Evolutionary conservation across 2,797 vertebrate species (phyloP).

Genomic region (Pseudopleuronectes americanus): DNA sequence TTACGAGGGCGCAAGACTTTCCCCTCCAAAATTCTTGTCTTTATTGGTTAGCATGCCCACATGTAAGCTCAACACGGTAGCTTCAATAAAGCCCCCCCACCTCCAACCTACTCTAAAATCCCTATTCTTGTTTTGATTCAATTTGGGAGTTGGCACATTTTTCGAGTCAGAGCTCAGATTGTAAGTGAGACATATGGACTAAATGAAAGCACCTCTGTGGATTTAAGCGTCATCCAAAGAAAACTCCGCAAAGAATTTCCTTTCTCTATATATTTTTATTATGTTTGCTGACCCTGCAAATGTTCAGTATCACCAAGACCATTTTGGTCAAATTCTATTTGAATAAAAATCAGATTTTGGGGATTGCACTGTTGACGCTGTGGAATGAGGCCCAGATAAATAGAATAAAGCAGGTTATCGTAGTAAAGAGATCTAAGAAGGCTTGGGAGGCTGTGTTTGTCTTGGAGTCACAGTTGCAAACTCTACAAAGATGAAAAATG

Average conservation of each 20-base stretch:
- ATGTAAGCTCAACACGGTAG: constrained; percentile 29
- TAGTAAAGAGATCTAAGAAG: constrained; percentile 17
- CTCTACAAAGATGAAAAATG: constrained; percentile 7
- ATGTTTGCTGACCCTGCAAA: constrained; percentile 16
- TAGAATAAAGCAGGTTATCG: constrained; percentile 18
- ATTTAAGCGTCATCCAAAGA: constrained; percentile 24
- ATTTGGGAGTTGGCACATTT: constrained; percentile 19
- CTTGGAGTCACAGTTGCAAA: constrained; percentile 12
- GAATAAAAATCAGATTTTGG: constrained; percentile 2
- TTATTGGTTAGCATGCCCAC: constrained; percentile 54
- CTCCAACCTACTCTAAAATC: not conserved
- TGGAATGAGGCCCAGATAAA: constrained; percentile 8
- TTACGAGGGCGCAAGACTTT: constrained; percentile 57
- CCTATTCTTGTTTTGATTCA: constrained; percentile 16
- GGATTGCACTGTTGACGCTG: not conserved
- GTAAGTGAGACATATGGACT: constrained; percentile 2
- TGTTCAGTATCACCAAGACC: not conserved
- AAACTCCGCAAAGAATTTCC: constrained; percentile 17
- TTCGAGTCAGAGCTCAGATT: constrained; percentile 14
- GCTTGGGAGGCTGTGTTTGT: constrained; percentile 25
- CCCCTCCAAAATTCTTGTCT: constrained; percentile 62
- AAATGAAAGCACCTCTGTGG: constrained; percentile 25
- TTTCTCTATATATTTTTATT: constrained; percentile 26
- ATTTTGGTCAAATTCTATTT: constrained; percentile 10
- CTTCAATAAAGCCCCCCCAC: constrained; percentile 28